Conservation (phyloP, 1,140 invertebrate species). For the Notospermus geniculatus region DNA sequence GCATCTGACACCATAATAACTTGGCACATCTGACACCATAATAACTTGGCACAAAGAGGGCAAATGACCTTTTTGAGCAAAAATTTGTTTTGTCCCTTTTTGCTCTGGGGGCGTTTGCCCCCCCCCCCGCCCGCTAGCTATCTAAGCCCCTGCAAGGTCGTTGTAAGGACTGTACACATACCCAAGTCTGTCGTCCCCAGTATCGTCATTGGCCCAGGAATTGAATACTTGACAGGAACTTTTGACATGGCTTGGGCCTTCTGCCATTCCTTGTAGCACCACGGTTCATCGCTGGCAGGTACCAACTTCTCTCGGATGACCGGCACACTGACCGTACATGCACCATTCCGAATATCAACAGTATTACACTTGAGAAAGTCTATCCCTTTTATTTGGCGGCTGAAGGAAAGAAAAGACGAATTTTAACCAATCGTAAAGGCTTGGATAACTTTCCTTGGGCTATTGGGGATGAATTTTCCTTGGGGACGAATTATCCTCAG, state of each 20-base stretch:
- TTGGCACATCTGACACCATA: background rate
- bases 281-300: background rate
- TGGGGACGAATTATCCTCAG: no score
- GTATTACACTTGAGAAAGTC: background rate
- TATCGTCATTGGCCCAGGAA: slow-evolving; percentile 11
- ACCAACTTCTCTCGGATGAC: background rate
- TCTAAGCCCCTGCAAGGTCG: no score
- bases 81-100: no score
- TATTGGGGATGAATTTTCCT: no score
- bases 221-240: slow-evolving; percentile 6
- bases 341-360: slow-evolving; percentile 3
- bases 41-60: background rate
- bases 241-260: background rate
- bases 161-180: no score
- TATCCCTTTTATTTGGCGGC: slow-evolving; percentile 4
- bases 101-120: no score
- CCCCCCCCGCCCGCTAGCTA: no score
- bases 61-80: no score
- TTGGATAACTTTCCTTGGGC: background rate
- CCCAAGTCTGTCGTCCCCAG: background rate
- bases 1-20: no score
- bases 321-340: background rate
- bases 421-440: background rate
- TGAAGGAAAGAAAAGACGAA: background rate
- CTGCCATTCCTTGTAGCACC: slow-evolving; percentile 9